Evolutionary conservation across 2,113 vertebrate species (phyloP).

Genomic region (Pelobates fuscus): DNA sequence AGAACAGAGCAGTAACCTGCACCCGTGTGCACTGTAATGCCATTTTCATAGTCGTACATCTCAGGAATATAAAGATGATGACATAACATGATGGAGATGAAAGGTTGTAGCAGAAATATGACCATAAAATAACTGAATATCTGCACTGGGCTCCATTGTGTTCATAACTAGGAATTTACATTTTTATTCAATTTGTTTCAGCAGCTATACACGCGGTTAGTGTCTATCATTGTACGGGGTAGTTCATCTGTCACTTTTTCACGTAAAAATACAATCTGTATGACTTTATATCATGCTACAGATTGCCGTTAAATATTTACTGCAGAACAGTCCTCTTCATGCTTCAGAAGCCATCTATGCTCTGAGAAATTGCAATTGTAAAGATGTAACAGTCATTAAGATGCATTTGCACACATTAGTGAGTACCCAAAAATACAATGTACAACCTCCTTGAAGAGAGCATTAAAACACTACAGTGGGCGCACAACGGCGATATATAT

Average conservation of each 20-base stretch:
- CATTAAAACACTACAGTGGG: too few species aligned
- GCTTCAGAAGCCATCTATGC: too few species aligned
- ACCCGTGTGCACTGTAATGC: neutral
- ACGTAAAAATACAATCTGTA: neutral
- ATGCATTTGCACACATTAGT: too few species aligned
- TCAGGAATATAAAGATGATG: neutral
- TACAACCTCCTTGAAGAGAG: too few species aligned
- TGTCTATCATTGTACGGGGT: neutral
- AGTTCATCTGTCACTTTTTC: neutral
- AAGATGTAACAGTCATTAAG: too few species aligned
- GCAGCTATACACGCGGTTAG: neutral
- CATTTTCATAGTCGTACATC: neutral
- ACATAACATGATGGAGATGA: neutral
- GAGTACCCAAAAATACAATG: too few species aligned
- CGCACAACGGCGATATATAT: too few species aligned
- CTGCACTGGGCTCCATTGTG: neutral
- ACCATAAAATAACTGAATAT: neutral
- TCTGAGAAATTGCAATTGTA: too few species aligned
- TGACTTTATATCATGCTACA: too few species aligned
- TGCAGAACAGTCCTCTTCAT: too few species aligned
- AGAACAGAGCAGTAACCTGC: neutral
- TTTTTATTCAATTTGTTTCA: neutral
- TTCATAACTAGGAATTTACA: neutral
- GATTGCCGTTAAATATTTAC: too few species aligned
- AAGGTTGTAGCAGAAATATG: neutral